These are phyloP conservation scores for Leptarthrus brevirostris DNA, from an alignment of 2,888 invertebrate species.

Conservation along the genomic window DNA sequence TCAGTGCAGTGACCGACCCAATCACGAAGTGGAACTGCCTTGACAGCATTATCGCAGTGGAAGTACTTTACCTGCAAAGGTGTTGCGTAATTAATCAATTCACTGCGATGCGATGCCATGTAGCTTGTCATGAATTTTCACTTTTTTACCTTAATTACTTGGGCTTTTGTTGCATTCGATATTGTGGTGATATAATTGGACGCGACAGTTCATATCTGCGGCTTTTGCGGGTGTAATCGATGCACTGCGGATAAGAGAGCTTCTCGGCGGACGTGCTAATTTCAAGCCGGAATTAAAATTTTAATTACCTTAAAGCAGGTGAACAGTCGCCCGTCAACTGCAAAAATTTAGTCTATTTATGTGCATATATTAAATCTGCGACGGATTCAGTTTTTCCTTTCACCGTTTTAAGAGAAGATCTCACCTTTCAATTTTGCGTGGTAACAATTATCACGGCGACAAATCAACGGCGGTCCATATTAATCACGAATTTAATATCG, in stretches of 20 bases:
- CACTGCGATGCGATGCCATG: not conserved
- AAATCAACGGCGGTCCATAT: not conserved
- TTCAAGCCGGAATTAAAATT: constrained; percentile 3
- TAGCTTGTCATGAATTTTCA: constrained; percentile 39
- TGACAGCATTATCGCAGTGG: constrained; percentile 43
- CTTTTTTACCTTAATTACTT: constrained; percentile 37
- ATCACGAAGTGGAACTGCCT: constrained; percentile 46
- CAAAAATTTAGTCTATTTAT: too few species aligned
- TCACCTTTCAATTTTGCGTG: not conserved
- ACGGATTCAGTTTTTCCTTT: too few species aligned
- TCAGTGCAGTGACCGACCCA: constrained; percentile 47
- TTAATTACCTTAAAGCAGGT: not conserved
- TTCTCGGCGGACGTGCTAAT: not conserved
- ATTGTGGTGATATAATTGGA: not conserved
- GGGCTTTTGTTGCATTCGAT: constrained; percentile 9
- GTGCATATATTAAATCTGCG: too few species aligned
- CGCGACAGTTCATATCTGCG: not conserved
- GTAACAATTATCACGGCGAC: not conserved
- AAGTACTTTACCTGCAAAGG: constrained; percentile 22
- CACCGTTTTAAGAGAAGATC: too few species aligned
- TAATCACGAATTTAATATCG: not conserved
- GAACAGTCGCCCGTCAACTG: too few species aligned
- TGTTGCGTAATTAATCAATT: constrained; percentile 46
- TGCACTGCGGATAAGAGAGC: not conserved
- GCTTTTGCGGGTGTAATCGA: constrained; percentile 8